These are phyloP conservation scores for Rhodinocichla rosea DNA, from an alignment of 2,113 vertebrate species.

Conservation along the genomic window DNA sequence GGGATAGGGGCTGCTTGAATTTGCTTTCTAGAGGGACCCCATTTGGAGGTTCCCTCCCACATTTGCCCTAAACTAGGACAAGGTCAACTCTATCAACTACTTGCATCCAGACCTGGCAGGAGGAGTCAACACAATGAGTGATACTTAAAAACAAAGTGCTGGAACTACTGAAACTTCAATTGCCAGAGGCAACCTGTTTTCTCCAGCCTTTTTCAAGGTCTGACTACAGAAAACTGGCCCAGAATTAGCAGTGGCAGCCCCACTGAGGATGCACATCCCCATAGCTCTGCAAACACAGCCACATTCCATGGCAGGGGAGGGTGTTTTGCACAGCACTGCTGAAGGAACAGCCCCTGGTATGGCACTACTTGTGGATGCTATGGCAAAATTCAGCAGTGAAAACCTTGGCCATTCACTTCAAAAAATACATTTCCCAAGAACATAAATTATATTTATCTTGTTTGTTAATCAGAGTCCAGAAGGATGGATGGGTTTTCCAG, in stretches of 20 bases:
- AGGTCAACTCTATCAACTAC: not conserved
- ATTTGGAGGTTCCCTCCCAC: not conserved
- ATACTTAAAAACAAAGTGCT: not conserved
- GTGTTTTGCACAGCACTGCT: accelerated
- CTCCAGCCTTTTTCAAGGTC: not conserved
- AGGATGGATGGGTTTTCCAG: not conserved
- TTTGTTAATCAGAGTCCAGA: not conserved
- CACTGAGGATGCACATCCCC: not conserved
- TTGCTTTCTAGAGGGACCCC: not conserved
- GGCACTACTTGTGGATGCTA: accelerated
- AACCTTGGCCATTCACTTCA: not conserved
- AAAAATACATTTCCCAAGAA: not conserved
- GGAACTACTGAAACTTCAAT: not conserved
- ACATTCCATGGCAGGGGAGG: accelerated
- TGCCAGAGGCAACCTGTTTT: not conserved
- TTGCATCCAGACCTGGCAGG: not conserved
- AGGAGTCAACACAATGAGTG: not conserved
- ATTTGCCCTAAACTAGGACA: not conserved
- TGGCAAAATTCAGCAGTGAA: not conserved
- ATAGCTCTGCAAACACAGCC: not conserved
- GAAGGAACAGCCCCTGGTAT: not conserved
- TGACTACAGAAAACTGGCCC: not conserved
- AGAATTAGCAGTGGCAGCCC: not conserved
- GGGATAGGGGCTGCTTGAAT: not conserved
- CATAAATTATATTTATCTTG: not conserved